Conservation (phyloP, 2,888 invertebrate genomes). For the Neuroscelio doddi region DNA sequence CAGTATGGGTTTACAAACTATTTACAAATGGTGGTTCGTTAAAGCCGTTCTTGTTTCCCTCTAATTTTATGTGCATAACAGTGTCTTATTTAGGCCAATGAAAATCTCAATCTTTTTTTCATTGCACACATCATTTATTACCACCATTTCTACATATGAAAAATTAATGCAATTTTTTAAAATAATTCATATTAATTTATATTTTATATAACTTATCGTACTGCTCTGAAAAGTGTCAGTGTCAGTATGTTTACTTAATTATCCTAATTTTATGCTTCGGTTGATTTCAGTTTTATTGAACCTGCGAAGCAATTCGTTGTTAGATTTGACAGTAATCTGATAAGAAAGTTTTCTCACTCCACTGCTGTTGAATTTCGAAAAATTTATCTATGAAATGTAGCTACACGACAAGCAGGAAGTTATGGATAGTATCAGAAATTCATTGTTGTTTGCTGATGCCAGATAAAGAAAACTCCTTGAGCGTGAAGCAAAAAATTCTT, state of each 20-base stretch:
- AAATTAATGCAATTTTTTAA: background rate
- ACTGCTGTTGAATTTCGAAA: slow-evolving; percentile 6
- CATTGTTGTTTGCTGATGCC: slow-evolving; percentile 17
- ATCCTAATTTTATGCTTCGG: no score
- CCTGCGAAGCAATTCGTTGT: background rate
- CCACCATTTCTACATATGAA: background rate
- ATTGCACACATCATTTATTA: no score
- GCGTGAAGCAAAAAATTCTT: slow-evolving; percentile 9
- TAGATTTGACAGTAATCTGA: slow-evolving; percentile 6
- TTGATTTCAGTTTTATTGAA: background rate
- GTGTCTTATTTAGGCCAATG: slow-evolving; percentile 19
- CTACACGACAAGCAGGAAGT: background rate
- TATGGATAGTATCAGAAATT: slow-evolving; percentile 4
- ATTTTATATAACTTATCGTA: no score
- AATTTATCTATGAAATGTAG: background rate
- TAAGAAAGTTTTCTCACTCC: slow-evolving; percentile 5
- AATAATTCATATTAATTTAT: background rate
- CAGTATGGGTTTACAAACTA: slow-evolving; percentile 27
- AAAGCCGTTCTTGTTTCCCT: slow-evolving; percentile 17
- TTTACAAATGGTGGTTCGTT: slow-evolving; percentile 27
- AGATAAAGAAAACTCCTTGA: slow-evolving; percentile 20
- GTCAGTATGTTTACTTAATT: no score
- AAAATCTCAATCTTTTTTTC: background rate
- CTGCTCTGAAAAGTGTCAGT: no score
- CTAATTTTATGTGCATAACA: slow-evolving; percentile 4